Evolutionary conservation across 2,113 vertebrate genomes (phyloP), one percentile per base, ranked within the genome.

Genomic region (Dipodomys merriami): DNA sequence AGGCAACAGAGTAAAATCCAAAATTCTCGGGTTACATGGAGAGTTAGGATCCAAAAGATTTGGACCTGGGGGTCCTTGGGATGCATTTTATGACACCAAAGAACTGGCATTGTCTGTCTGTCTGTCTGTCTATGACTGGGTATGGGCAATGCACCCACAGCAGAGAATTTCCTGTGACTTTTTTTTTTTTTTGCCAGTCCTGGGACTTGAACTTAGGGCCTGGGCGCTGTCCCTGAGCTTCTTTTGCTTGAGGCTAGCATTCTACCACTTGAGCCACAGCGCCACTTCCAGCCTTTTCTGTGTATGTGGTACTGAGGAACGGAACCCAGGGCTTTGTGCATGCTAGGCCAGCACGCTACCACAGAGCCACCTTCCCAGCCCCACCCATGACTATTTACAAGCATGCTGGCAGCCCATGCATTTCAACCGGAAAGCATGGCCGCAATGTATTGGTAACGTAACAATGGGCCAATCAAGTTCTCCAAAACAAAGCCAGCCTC

Each of bases 81-180:
- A 20, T 9, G 8, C 6, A 4, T 13, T 57, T 35, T 16, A 46
- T 9, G 57, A 65, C 22, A 8, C 15, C 15, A 13, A 46, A 39
- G 13, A 27, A 0, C 10, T 6, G 46, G 11, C 3, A 1, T 0
- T 19, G 16, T 15, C 76, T 33, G 9, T 10, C 2, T 10, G 12
- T 0, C 39, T 39, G 39, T 39, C 39, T 39, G 39, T 2, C 64
- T 15, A 9, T 0, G 53, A 13, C 35, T 1, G 10, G 16, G 7
- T 0, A 3, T 7, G 4, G 35, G 18, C 0, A 1, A 18, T 27
- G 11, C 1, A 0, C 22, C n/a, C 53, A 2, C 5, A 0, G 9
- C 0, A 4, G 6, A 71, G 62, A 80, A 44, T 35, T 74, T 27
- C 15, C n/a, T 1, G 44, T 44, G 64, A 39, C 39, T 39, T 39